Evolutionary conservation across 2,888 invertebrate genomes (phyloP).

Genomic region (Synanthedon myopaeformis): DNA sequence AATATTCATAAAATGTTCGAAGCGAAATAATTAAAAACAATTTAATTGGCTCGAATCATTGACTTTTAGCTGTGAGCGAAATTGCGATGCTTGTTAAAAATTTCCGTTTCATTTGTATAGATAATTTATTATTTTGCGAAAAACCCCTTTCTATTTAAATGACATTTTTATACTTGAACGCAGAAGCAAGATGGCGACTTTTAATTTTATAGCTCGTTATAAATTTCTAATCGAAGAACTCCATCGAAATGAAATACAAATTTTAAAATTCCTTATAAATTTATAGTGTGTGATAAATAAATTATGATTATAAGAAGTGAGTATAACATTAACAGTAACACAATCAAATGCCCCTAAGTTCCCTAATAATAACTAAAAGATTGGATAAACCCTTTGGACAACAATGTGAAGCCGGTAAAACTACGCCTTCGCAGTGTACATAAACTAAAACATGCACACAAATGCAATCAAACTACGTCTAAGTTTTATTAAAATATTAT

Average conservation of each 20-base stretch:
- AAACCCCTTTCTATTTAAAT: slow-evolving; percentile 42
- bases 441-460: no score
- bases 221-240: slow-evolving; percentile 45
- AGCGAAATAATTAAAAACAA: not conserved
- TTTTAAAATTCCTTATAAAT: not conserved
- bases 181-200: slow-evolving; percentile 26
- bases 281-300: no score
- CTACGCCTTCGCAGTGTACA: no score
- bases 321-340: no score
- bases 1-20: not conserved
- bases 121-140: slow-evolving; percentile 22
- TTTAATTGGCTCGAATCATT: slow-evolving; percentile 43
- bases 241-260: not conserved
- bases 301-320: no score
- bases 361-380: no score
- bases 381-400: no score
- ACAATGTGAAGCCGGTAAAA: no score
- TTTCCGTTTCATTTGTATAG: slow-evolving; percentile 60
- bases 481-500: no score
- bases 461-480: no score
- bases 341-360: no score
- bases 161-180: slow-evolving; percentile 27
- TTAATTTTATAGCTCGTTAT: slow-evolving; percentile 46
- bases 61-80: slow-evolving; percentile 22
- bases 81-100: slow-evolving; percentile 53